phyloP scores from a whole-genome alignment of 1,140 invertebrate species.

The Drosophila mauritiana region DNA sequence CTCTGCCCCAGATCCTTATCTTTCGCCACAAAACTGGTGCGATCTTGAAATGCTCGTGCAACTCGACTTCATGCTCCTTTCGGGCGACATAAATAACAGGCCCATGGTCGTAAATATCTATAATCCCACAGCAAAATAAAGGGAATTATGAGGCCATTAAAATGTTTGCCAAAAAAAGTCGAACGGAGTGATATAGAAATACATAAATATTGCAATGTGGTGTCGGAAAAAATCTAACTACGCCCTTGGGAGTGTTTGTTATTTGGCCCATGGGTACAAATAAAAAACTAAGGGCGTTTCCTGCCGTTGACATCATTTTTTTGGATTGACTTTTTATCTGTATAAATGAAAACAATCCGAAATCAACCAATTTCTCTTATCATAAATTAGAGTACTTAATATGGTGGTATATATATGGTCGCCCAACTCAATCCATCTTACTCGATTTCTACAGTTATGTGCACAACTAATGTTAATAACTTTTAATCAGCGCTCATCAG shows the following conservation, averaged over 20 bases:
- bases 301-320: background rate
- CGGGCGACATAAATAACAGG: slow-evolving; percentile 57
- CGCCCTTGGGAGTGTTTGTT: slow-evolving; percentile 7
- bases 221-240: slow-evolving; percentile 10
- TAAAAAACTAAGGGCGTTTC: slow-evolving; percentile 3
- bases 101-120: slow-evolving; percentile 52
- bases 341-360: background rate
- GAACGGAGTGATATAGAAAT: slow-evolving; percentile 38
- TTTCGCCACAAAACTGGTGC: slow-evolving; percentile 34
- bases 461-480: slow-evolving; percentile 24
- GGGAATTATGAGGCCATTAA: slow-evolving; percentile 63
- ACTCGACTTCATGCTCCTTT: slow-evolving; percentile 1
- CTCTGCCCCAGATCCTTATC: slow-evolving; percentile 41
- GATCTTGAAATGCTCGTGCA: slow-evolving; percentile 39
- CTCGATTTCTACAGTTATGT: slow-evolving; percentile 10
- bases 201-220: slow-evolving; percentile 53
- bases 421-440: slow-evolving; percentile 9
- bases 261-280: background rate
- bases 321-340: too few species aligned
- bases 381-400: background rate
- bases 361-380: background rate
- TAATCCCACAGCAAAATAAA: slow-evolving; percentile 45
- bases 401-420: background rate
- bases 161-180: slow-evolving; percentile 40
- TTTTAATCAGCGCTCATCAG: slow-evolving; percentile 45